phyloP scores from a whole-genome alignment of 2,113 vertebrate species.

The Epinephelus moara region DNA sequence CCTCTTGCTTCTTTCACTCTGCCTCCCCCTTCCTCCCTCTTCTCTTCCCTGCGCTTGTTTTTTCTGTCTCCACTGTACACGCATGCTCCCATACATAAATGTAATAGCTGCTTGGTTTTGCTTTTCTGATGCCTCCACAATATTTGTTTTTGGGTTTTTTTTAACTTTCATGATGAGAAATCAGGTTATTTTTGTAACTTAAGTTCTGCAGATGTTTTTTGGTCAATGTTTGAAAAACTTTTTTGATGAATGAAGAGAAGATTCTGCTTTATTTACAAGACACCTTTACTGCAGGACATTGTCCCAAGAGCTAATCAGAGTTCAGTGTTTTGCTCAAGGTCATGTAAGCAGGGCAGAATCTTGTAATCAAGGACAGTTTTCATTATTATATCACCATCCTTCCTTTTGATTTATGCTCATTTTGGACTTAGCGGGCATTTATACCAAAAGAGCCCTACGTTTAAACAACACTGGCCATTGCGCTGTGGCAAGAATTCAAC shows the following conservation, averaged over 20 bases:
- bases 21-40: constrained; percentile 20
- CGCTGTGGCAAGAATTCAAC: constrained; percentile 20
- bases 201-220: constrained; percentile 1
- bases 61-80: constrained; percentile 57
- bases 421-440: background rate
- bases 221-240: constrained; percentile 1
- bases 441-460: constrained; percentile 2
- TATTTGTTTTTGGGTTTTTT: constrained; percentile 10
- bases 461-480: background rate
- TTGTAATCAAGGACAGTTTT: constrained; percentile 22
- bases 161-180: background rate
- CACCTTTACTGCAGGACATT: background rate
- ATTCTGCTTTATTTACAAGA: background rate
- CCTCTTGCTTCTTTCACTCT: constrained; percentile 64
- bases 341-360: background rate
- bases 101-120: constrained; percentile 38
- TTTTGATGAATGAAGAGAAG: background rate
- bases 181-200: background rate
- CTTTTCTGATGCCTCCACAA: constrained; percentile 13
- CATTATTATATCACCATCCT: background rate
- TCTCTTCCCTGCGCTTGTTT: constrained; percentile 53
- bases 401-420: constrained; percentile 17
- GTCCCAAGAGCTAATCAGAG: background rate
- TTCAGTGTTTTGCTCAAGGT: background rate
- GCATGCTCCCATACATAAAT: constrained; percentile 43